phyloP scores from a whole-genome alignment of 2,113 vertebrate genomes.

The Lepisosteus osseus region DNA sequence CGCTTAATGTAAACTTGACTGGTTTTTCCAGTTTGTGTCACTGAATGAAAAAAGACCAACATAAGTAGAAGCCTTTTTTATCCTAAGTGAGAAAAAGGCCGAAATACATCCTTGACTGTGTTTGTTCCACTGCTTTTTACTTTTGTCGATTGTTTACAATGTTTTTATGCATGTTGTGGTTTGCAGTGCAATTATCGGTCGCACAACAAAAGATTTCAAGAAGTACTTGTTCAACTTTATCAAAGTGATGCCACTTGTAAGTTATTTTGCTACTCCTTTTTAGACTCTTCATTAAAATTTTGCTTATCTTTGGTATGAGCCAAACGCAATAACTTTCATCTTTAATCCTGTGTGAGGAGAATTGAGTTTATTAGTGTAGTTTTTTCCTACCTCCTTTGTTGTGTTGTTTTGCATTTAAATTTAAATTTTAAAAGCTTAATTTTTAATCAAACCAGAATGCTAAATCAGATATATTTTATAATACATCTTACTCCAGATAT shows the following conservation, averaged over 20 bases:
- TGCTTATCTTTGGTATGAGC: not conserved
- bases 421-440: not conserved
- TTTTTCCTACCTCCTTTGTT: not conserved
- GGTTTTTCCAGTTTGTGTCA: too few species aligned
- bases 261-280: conserved; percentile 49
- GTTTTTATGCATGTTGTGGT: conserved; percentile 71
- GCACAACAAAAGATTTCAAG: conserved; percentile 93
- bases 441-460: not conserved
- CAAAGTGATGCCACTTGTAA: conserved; percentile 95
- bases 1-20: too few species aligned
- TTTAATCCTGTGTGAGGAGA: not conserved
- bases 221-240: conserved; percentile 92
- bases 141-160: conserved; percentile 47
- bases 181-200: conserved; percentile 97
- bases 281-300: not conserved
- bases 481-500: not conserved
- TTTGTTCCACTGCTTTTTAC: conserved; percentile 1
- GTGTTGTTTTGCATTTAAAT: not conserved
- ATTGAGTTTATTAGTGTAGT: not conserved
- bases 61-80: too few species aligned
- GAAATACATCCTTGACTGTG: not conserved
- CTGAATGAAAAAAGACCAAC: too few species aligned
- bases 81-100: not conserved
- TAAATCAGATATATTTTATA: too few species aligned
- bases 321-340: too few species aligned